phyloP scores from a whole-genome alignment of 2,888 invertebrate species.

The Nysson spinosus region DNA sequence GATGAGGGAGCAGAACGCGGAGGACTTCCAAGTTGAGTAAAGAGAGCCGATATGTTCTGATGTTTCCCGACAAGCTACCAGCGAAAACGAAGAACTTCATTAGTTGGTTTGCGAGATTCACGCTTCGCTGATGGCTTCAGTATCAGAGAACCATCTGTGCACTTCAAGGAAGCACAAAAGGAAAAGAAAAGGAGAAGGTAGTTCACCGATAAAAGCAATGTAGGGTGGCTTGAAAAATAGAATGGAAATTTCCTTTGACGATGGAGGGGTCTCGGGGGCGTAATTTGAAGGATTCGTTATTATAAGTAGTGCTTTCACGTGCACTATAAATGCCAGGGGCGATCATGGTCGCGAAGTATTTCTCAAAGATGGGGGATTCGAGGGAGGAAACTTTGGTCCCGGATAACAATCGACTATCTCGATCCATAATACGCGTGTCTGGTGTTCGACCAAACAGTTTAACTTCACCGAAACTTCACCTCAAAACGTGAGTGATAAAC shows the following conservation, averaged over 20 bases:
- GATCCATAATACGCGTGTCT: conserved; percentile 55
- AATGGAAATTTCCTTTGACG: neutral
- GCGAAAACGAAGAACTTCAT: too few species aligned
- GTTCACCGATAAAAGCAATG: conserved; percentile 5
- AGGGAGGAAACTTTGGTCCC: conserved; percentile 32
- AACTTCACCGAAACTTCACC: conserved; percentile 51
- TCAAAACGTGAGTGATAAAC: conserved; percentile 53
- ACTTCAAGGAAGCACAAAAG: too few species aligned
- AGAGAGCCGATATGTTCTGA: too few species aligned
- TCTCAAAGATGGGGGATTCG: conserved; percentile 22
- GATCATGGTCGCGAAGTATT: conserved; percentile 14
- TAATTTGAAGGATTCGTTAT: conserved; percentile 27
- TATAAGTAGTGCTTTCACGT: conserved; percentile 1
- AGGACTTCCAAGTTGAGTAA: too few species aligned
- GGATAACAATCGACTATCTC: conserved; percentile 54
- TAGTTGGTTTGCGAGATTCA: too few species aligned
- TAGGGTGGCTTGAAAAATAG: neutral
- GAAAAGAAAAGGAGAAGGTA: neutral
- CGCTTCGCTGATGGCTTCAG: too few species aligned
- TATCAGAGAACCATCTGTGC: too few species aligned
- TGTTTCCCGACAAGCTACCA: too few species aligned
- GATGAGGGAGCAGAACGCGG: too few species aligned
- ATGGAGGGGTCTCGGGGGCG: too few species aligned
- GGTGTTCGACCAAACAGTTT: conserved; percentile 51
- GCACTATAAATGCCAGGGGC: neutral